Conservation (phyloP, 2,888 invertebrate species). For the Amblyjoppa fuscipennis region DNA sequence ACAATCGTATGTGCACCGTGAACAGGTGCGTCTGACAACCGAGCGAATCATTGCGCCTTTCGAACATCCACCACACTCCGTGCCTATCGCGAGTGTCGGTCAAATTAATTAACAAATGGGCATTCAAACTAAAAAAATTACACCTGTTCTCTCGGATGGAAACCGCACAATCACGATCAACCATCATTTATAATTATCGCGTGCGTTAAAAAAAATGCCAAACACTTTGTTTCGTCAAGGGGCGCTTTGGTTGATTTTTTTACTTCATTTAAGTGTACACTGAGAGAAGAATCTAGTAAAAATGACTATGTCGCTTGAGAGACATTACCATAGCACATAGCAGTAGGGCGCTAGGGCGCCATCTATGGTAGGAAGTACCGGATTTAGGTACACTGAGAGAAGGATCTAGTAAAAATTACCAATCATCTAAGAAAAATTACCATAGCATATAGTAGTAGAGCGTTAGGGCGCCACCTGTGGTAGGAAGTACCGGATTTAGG, state of each 20-base stretch:
- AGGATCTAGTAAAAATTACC: no score
- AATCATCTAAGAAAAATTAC: no score
- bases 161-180: neutral
- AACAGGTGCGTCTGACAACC: conserved; percentile 7
- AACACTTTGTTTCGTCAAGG: neutral
- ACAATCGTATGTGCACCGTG: conserved; percentile 41
- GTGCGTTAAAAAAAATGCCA: neutral
- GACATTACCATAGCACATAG: no score
- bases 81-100: neutral
- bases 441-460: no score
- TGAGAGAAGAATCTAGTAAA: no score
- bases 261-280: neutral
- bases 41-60: neutral
- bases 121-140: neutral
- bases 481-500: no score
- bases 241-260: neutral
- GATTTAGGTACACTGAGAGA: no score
- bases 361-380: no score
- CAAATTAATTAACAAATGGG: neutral
- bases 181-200: neutral
- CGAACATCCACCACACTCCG: neutral
- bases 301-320: no score
- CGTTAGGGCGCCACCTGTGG: no score
- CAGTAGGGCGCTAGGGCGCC: no score
- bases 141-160: neutral